Evolutionary conservation across 1,140 invertebrate genomes (phyloP), one percentile per base, ranked within the genome.

Genomic region (Hypothenemus hampei): DNA sequence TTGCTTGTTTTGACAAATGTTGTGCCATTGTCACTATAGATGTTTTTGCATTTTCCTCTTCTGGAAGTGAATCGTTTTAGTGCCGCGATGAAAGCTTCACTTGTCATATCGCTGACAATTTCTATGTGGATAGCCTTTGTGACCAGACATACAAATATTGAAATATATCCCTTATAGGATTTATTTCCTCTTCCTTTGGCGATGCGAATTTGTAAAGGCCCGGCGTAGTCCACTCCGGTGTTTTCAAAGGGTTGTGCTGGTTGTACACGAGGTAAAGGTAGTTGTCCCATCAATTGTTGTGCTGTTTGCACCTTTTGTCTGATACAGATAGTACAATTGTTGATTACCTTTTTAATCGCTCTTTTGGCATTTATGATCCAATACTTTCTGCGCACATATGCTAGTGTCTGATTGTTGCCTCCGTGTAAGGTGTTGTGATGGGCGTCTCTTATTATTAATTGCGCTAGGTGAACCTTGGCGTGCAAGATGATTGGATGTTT

Each of bases 401-500:
- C n/a, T n/a, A 51, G 19, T 43, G 19, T 16, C 11, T 8, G 5
- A 13, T 51, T 35, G 8, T 15, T 22, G 4, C 35, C n/a, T n/a
- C n/a, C n/a, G n/a, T n/a, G n/a, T n/a, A n/a, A n/a, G n/a, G n/a
- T n/a, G n/a, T n/a, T n/a, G n/a, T n/a, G n/a, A n/a, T n/a, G n/a
- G n/a, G n/a, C n/a, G n/a, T n/a, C n/a, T n/a, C n/a, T n/a, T n/a
- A n/a, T n/a, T n/a, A n/a, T n/a, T n/a, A n/a, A n/a, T n/a, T n/a
- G n/a, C n/a, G n/a, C n/a, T n/a, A n/a, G n/a, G n/a, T n/a, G n/a
- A n/a, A n/a, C n/a, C n/a, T n/a, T n/a, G n/a, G n/a, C n/a, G n/a
- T n/a, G n/a, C n/a, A 21, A 72, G 65, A 5, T 68, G 67, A 61
- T 72, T 19, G 50, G 36, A 60, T 41, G 64, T 35, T 65, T 68